Evolutionary conservation across 2,113 vertebrate species (phyloP).

Genomic region (Rhineura floridana): DNA sequence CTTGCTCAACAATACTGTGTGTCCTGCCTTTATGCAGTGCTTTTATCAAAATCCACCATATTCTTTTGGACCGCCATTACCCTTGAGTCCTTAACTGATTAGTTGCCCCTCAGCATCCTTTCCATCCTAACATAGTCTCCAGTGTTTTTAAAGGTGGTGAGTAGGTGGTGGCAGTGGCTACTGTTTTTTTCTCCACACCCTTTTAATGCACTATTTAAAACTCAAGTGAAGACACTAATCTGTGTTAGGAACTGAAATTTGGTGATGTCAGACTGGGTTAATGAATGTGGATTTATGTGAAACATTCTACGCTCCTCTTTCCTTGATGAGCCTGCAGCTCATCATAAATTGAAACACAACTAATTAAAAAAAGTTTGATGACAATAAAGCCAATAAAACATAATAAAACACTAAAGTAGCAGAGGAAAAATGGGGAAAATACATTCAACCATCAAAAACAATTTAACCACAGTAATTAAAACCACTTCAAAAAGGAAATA

Average conservation of each 20-base stretch:
- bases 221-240: not conserved
- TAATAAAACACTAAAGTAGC: not conserved
- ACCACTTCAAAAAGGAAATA: no score
- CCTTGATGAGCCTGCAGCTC: not conserved
- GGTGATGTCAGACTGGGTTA: no score
- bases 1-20: not conserved
- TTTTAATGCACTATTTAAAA: no score
- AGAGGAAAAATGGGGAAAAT: not conserved
- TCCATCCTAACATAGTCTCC: not conserved
- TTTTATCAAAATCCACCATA: not conserved
- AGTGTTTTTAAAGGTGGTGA: not conserved
- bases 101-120: not conserved
- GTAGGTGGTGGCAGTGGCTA: not conserved
- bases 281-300: not conserved
- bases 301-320: not conserved
- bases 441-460: not conserved
- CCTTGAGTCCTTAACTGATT: not conserved
- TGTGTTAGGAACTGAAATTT: not conserved
- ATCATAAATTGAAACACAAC: not conserved
- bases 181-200: not conserved
- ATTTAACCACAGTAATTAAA: not conserved
- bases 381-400: not conserved
- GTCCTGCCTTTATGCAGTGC: not conserved
- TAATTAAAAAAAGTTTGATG: not conserved
- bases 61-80: not conserved